Conservation (phyloP, 2,888 invertebrate genomes). For the Drosophila neonasuta region DNA sequence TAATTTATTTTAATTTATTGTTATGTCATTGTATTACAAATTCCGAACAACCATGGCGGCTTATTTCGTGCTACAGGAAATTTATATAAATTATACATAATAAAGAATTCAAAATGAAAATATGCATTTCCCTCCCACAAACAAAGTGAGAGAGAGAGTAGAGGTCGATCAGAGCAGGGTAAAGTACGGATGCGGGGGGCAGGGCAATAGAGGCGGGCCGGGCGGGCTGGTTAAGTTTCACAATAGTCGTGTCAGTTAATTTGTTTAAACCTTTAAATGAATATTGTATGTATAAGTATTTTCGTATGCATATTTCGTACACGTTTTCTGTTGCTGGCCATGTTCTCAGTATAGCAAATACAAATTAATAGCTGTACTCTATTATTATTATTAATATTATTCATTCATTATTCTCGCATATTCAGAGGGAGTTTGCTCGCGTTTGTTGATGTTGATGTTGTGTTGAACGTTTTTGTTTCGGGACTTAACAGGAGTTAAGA, state of each 20-base stretch:
- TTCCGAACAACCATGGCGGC: slow-evolving; percentile 63
- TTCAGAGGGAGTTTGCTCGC: slow-evolving; percentile 41
- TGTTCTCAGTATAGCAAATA: slow-evolving; percentile 55
- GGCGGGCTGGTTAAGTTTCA: slow-evolving; percentile 25
- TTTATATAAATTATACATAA: slow-evolving; percentile 41
- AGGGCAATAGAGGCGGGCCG: slow-evolving; percentile 27
- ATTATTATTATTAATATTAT: slow-evolving; percentile 31
- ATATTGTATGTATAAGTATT: slow-evolving; percentile 58
- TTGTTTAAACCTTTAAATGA: slow-evolving; percentile 53
- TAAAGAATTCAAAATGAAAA: slow-evolving; percentile 16
- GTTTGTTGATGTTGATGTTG: slow-evolving; percentile 9
- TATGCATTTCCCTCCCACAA: background rate
- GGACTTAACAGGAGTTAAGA: slow-evolving; percentile 79
- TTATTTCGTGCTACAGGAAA: slow-evolving; percentile 42
- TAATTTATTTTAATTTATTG: slow-evolving; percentile 50
- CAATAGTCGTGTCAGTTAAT: slow-evolving; percentile 48
- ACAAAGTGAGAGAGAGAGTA: background rate
- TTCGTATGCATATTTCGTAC: slow-evolving; percentile 58
- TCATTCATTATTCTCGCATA: slow-evolving; percentile 57
- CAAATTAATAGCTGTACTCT: slow-evolving; percentile 50
- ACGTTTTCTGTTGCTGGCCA: slow-evolving; percentile 35
- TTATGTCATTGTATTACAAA: slow-evolving; percentile 60
- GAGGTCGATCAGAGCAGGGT: slow-evolving; percentile 26
- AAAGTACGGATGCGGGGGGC: slow-evolving; percentile 18
- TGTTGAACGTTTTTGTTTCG: slow-evolving; percentile 38